Evolutionary conservation across 2,797 vertebrate species (phyloP).

Genomic region (Otolemur crassicaudatus): DNA sequence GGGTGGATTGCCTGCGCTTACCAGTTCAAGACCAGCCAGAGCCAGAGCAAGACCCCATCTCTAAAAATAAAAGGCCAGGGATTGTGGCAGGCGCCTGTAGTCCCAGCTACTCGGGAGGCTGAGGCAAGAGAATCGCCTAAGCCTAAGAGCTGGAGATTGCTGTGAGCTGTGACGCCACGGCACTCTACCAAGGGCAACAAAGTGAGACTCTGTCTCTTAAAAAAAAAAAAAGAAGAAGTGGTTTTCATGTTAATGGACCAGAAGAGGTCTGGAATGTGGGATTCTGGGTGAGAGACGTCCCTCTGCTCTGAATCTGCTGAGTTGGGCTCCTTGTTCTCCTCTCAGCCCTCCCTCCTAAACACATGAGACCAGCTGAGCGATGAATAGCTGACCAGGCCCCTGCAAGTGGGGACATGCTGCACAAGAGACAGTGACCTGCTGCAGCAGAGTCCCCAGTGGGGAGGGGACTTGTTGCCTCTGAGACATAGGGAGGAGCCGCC

Average conservation of each 20-base stretch:
- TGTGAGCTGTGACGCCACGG: no score
- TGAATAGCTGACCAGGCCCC: not conserved
- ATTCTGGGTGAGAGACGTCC: rapidly evolving
- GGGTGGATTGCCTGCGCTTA: no score
- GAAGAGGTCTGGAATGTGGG: not conserved
- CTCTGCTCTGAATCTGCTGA: not conserved
- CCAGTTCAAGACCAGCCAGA: no score
- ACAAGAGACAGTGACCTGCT: not conserved
- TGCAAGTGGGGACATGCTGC: no score
- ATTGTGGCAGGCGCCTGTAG: no score
- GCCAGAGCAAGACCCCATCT: no score
- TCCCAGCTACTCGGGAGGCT: no score
- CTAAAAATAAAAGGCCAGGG: no score
- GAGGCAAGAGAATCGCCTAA: no score
- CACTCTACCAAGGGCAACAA: no score
- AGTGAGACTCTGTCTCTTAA: no score
- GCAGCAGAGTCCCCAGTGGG: not conserved
- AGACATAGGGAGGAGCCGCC: rapidly evolving
- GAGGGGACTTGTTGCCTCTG: not conserved
- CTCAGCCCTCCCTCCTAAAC: not conserved
- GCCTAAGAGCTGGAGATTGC: no score
- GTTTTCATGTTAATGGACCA: not conserved
- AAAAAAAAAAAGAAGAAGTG: not conserved
- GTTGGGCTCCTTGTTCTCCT: not conserved
- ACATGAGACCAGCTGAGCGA: not conserved